phyloP scores from a whole-genome alignment of 2,113 vertebrate genomes.

The Anseranas semipalmata region DNA sequence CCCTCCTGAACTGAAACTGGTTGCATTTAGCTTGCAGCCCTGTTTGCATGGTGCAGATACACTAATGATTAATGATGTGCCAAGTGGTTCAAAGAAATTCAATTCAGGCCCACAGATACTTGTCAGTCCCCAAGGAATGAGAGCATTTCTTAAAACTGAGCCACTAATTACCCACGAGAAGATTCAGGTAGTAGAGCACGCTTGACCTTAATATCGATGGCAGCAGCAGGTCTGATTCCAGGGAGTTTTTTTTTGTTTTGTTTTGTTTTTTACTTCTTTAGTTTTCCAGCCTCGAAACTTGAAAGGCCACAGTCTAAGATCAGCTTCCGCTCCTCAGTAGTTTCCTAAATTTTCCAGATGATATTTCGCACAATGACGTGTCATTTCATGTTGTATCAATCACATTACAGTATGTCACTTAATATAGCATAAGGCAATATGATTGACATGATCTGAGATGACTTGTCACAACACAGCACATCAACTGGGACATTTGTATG shows the following conservation, averaged over 20 bases:
- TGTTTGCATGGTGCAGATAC: conserved; percentile 12
- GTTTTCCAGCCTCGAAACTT: not conserved
- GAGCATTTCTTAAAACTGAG: not conserved
- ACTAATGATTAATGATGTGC: conserved; percentile 54
- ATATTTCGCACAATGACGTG: conserved; percentile 74
- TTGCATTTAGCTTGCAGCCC: conserved; percentile 33
- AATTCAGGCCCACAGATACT: conserved; percentile 40
- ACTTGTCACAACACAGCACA: conserved; percentile 75
- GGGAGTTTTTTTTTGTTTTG: conserved; percentile 16
- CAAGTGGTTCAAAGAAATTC: conserved; percentile 41
- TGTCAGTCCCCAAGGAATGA: not conserved
- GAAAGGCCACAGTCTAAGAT: conserved; percentile 9
- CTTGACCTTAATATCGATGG: not conserved
- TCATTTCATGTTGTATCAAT: conserved; percentile 75
- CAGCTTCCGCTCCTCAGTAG: not conserved
- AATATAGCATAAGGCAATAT: conserved; percentile 67
- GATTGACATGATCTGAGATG: conserved; percentile 76
- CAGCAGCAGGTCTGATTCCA: not conserved
- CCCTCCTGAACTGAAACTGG: not conserved
- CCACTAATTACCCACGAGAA: conserved; percentile 39
- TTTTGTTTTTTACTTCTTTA: not conserved
- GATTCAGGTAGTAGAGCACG: not conserved
- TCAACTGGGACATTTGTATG: conserved; percentile 66
- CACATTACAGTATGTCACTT: conserved; percentile 77
- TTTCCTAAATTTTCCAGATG: conserved; percentile 75